Conservation (phyloP, 2,888 invertebrate genomes). For the Silvanus unidentatus region DNA sequence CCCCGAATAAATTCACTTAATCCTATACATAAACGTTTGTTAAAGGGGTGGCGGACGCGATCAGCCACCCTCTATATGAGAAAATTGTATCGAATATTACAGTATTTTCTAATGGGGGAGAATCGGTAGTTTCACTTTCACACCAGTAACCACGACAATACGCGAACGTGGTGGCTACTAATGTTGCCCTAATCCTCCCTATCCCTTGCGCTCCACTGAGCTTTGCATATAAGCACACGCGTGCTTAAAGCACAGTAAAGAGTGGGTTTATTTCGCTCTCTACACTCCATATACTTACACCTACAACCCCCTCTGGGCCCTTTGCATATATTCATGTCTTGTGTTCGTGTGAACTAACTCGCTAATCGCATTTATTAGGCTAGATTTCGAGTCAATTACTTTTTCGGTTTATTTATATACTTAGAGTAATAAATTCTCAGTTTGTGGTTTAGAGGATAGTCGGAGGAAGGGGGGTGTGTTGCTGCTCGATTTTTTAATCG, state of each 20-base stretch:
- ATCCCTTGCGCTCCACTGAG: constrained; percentile 31
- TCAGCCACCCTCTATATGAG: no score
- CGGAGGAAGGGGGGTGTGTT: no score
- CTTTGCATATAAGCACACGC: constrained; percentile 25
- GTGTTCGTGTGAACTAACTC: constrained; percentile 34
- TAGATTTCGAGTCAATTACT: constrained; percentile 33
- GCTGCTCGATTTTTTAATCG: no score
- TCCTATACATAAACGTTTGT: no score
- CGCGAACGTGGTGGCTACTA: constrained; percentile 40
- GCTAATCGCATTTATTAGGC: constrained; percentile 37
- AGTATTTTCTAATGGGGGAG: constrained; percentile 1
- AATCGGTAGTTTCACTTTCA: constrained; percentile 45
- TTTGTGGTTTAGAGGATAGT: no score
- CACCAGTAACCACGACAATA: constrained; percentile 49
- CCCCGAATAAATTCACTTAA: no score
- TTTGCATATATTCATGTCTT: constrained; percentile 22
- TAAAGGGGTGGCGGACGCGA: no score
- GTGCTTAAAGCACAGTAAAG: constrained; percentile 18
- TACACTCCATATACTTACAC: constrained; percentile 13
- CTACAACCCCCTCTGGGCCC: constrained; percentile 24
- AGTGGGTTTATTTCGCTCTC: constrained; percentile 5
- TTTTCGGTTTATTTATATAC: constrained; percentile 19
- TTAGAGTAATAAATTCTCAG: constrained; percentile 17
- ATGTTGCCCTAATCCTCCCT: constrained; percentile 38
- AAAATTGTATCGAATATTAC: no score